Conservation (phyloP, 2,113 vertebrate species). For the Otus sunia region DNA sequence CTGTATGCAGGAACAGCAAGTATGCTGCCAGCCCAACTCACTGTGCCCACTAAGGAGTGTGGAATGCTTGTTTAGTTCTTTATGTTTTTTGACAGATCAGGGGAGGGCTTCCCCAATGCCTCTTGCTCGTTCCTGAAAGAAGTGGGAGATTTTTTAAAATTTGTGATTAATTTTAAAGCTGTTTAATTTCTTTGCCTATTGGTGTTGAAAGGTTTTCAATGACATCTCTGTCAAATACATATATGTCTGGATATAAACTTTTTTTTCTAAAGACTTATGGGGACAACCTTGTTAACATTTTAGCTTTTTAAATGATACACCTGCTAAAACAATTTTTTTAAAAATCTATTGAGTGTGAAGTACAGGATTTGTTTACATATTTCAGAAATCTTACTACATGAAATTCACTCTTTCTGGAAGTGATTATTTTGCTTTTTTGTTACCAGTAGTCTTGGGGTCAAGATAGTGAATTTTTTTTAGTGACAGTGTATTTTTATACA, state of each 20-base stretch:
- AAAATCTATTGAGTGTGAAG: background rate
- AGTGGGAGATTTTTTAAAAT: background rate
- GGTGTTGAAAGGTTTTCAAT: background rate
- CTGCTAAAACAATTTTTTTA: background rate
- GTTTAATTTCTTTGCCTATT: background rate
- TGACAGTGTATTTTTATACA: background rate
- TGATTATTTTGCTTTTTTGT: background rate
- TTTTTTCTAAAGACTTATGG: background rate
- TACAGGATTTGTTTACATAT: background rate
- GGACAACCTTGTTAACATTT: background rate
- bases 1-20: background rate
- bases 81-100: background rate
- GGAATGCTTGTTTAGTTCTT: background rate
- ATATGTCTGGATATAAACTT: background rate
- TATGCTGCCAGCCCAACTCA: background rate
- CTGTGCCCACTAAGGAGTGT: background rate
- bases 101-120: background rate
- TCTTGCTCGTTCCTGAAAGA: background rate
- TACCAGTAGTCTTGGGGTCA: background rate
- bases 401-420: background rate
- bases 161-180: background rate
- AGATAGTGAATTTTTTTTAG: background rate
- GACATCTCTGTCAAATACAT: background rate
- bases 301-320: background rate
- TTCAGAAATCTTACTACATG: background rate